Conservation (phyloP, 2,888 invertebrate genomes). For the Andrena haemorrhoa region DNA sequence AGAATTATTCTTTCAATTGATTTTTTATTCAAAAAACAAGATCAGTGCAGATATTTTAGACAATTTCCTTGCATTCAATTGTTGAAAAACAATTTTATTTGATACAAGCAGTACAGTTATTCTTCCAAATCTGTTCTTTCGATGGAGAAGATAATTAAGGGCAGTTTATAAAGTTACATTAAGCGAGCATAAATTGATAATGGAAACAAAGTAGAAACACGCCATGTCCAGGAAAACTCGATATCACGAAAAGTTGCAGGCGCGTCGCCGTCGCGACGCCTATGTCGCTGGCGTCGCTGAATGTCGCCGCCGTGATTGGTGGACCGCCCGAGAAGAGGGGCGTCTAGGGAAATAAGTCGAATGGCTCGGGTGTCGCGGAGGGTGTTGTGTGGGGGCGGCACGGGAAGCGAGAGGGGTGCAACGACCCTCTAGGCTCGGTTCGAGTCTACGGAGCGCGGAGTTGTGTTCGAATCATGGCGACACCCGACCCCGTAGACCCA, state of each 20-base stretch:
- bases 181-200: too few species aligned
- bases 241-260: slow-evolving; percentile 46
- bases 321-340: slow-evolving; percentile 69
- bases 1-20: too few species aligned
- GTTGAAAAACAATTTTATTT: too few species aligned
- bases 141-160: too few species aligned
- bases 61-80: too few species aligned
- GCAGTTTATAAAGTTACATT: too few species aligned
- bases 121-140: too few species aligned
- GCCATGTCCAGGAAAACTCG: neutral
- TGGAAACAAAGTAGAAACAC: too few species aligned
- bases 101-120: too few species aligned
- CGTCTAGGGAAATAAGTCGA: slow-evolving; percentile 57
- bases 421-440: slow-evolving; percentile 82
- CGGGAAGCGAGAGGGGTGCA: slow-evolving; percentile 75
- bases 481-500: slow-evolving; percentile 87
- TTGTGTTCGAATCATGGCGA: slow-evolving; percentile 87
- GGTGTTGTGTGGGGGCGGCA: slow-evolving; percentile 55
- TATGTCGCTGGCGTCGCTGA: slow-evolving; percentile 57
- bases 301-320: slow-evolving; percentile 70
- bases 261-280: slow-evolving; percentile 54
- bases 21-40: too few species aligned
- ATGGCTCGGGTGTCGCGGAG: slow-evolving; percentile 60
- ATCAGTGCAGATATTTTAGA: too few species aligned
- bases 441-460: slow-evolving; percentile 82